These are phyloP conservation scores for Synergus japonicus DNA, from an alignment of 2,888 invertebrate genomes.

Conservation along the genomic window DNA sequence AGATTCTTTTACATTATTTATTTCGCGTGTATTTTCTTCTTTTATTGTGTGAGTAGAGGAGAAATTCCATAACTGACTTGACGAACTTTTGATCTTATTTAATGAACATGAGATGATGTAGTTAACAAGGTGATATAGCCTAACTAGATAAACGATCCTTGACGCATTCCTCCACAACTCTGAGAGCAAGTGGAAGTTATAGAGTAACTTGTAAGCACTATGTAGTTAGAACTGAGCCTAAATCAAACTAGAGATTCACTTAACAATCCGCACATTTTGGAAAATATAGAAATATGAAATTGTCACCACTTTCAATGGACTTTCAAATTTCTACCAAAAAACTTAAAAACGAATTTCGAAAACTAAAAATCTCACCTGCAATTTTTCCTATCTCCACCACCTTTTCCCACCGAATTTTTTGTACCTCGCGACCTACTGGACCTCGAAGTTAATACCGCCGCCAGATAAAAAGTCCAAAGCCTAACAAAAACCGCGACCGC, in stretches of 20 bases:
- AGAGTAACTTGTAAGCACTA: conserved; percentile 16
- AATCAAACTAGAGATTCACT: background rate
- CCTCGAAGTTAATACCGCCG: conserved; percentile 34
- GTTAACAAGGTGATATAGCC: conserved; percentile 7
- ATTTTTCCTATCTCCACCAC: conserved; percentile 20
- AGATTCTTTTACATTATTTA: background rate
- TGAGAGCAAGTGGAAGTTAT: conserved; percentile 29
- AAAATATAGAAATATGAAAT: too few species aligned
- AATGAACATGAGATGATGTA: conserved; percentile 20
- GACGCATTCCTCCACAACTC: conserved; percentile 35
- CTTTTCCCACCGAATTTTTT: conserved; percentile 11
- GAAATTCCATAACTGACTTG: background rate
- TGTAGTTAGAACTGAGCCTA: conserved; percentile 24
- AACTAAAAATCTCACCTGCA: conserved; percentile 9
- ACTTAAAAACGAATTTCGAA: background rate
- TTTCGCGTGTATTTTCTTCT: background rate
- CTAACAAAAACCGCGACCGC: conserved; percentile 34
- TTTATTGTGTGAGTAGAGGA: background rate
- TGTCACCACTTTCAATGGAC: too few species aligned
- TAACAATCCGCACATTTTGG: too few species aligned
- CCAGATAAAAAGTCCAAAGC: conserved; percentile 34
- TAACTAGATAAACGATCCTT: conserved; percentile 32
- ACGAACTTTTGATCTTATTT: background rate
- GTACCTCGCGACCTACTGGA: conserved; percentile 14
- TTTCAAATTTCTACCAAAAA: background rate